Evolutionary conservation across 1,140 invertebrate genomes (phyloP).

Genomic region (Centruroides vittatus): DNA sequence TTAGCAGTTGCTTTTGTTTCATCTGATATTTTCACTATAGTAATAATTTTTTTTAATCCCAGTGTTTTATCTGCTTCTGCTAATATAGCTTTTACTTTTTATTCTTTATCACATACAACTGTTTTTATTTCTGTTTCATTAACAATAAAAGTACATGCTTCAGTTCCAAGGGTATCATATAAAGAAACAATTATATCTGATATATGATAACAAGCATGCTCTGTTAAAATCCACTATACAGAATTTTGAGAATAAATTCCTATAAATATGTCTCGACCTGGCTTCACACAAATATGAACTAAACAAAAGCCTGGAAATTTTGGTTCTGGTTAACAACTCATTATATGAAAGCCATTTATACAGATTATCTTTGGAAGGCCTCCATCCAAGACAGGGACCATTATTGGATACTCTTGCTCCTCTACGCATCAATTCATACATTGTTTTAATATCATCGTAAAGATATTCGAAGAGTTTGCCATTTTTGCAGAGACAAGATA

Average conservation of each 20-base stretch:
- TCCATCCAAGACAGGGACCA: constrained; percentile 81
- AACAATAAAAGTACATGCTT: constrained; percentile 91
- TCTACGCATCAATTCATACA: constrained; percentile 79
- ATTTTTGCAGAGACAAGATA: constrained; percentile 82
- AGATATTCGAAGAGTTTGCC: constrained; percentile 47
- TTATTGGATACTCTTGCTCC: constrained; percentile 89
- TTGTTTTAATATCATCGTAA: constrained; percentile 71
- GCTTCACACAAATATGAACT: constrained; percentile 53
- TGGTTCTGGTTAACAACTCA: too few relatives aligned
- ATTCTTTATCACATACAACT: constrained; percentile 81
- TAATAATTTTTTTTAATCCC: constrained; percentile 64
- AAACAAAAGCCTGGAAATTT: constrained; percentile 82
- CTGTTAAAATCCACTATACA: constrained; percentile 78
- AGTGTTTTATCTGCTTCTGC: constrained; percentile 56
- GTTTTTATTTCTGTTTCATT: constrained; percentile 80
- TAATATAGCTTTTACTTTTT: constrained; percentile 71
- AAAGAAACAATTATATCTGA: constrained; percentile 89
- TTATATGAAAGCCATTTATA: constrained; percentile 91
- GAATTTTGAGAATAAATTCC: constrained; percentile 92
- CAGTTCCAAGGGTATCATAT: constrained; percentile 89
- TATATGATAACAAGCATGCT: constrained; percentile 84
- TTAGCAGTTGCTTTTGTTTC: constrained; percentile 62
- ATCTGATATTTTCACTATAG: constrained; percentile 54
- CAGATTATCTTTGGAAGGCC: constrained; percentile 60
- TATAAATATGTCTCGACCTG: constrained; percentile 55